phyloP scores from a whole-genome alignment of 1,140 invertebrate genomes.

The Bombus soroeensis region DNA sequence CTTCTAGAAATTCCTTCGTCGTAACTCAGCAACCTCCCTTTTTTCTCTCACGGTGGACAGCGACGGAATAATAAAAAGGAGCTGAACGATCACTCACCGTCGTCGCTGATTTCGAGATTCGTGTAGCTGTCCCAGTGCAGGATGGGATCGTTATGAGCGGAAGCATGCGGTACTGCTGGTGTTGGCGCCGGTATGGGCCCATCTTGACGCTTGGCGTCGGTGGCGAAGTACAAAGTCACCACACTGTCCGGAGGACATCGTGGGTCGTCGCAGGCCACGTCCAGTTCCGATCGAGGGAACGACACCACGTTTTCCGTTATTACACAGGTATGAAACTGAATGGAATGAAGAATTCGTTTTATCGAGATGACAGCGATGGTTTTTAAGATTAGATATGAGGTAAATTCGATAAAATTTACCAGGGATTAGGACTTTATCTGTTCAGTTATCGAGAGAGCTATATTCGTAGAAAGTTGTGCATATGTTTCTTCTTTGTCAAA shows the following conservation, averaged over 20 bases:
- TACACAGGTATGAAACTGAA: constrained; percentile 96
- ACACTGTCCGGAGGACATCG: constrained; percentile 90
- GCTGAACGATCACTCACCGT: constrained; percentile 75
- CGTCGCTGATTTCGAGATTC: constrained; percentile 86
- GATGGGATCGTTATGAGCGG: constrained; percentile 87
- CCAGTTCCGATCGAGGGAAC: constrained; percentile 93
- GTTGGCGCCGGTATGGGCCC: constrained; percentile 88
- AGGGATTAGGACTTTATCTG: too few relatives aligned
- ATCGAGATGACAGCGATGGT: too few relatives aligned
- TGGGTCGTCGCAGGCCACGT: constrained; percentile 89
- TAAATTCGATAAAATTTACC: too few relatives aligned
- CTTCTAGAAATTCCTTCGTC: constrained; percentile 28
- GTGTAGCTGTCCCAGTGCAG: constrained; percentile 93
- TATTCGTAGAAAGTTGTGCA: too few relatives aligned
- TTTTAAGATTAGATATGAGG: too few relatives aligned
- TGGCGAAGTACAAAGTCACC: constrained; percentile 92
- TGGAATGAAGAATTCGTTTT: constrained; percentile 73
- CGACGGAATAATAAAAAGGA: neutral
- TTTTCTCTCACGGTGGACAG: too few relatives aligned
- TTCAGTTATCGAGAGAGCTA: too few relatives aligned
- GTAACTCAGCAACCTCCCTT: neutral
- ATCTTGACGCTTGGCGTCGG: constrained; percentile 81
- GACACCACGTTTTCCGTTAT: constrained; percentile 91
- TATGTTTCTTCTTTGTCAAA: too few relatives aligned
- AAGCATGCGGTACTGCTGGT: constrained; percentile 86